A percentile compares a stretch with the other conserved stretches of the same genome.
Evolutionary conservation across 2,888 invertebrate genomes (phyloP).

Genomic region (Meiosimyza platycephala): DNA sequence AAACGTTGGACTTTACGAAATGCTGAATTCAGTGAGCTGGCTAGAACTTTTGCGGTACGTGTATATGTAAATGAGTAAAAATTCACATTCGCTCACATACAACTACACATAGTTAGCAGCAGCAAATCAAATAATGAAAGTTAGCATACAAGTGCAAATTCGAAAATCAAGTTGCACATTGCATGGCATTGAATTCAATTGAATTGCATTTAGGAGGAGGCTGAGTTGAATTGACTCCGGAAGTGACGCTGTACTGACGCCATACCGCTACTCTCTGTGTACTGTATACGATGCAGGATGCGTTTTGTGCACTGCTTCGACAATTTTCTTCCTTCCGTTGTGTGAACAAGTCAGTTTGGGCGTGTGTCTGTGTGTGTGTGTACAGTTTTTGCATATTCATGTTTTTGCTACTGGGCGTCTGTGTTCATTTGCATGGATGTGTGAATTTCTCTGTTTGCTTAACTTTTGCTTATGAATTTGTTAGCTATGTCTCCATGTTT

Average conservation of each 20-base stretch:
- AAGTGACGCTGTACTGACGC: background rate
- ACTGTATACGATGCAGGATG: background rate
- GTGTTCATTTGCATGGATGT: conserved; percentile 5
- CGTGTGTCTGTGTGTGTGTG: conserved; percentile 1
- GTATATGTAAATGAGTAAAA: conserved; percentile 13
- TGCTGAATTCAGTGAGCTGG: background rate
- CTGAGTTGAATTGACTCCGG: background rate
- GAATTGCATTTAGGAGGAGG: background rate
- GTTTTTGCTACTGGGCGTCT: background rate
- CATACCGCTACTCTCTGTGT: background rate
- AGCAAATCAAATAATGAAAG: conserved; percentile 23
- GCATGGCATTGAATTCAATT: conserved; percentile 3
- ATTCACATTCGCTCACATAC: background rate
- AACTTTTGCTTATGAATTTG: conserved; percentile 31
- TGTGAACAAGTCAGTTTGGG: background rate
- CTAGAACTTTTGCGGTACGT: conserved; percentile 1
- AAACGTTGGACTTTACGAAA: too few relatives aligned
- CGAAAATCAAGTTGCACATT: conserved; percentile 22
- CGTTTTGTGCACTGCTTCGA: background rate
- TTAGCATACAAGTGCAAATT: conserved; percentile 25
- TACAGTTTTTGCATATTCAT: conserved; percentile 14
- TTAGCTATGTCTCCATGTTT: conserved; percentile 12
- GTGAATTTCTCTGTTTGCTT: conserved; percentile 4
- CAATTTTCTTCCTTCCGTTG: background rate
- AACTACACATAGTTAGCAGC: background rate